These are phyloP conservation scores for Anas bernieri DNA, from an alignment of 2,797 vertebrate genomes.

Conservation along the genomic window DNA sequence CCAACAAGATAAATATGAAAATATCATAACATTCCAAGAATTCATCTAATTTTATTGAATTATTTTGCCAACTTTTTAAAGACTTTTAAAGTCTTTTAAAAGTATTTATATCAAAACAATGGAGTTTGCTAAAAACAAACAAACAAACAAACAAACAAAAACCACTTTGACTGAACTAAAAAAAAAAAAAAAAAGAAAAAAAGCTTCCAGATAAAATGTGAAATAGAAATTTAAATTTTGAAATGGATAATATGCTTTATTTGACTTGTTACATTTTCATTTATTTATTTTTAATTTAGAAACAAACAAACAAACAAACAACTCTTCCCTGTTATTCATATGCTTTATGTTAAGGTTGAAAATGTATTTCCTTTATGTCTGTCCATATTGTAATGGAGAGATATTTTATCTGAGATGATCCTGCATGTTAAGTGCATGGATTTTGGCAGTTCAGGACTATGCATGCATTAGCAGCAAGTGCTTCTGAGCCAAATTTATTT, in stretches of 20 bases:
- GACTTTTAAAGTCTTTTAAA: too few species aligned
- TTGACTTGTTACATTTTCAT: not conserved
- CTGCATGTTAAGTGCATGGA: not conserved
- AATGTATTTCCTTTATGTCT: not conserved
- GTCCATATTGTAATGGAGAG: not conserved
- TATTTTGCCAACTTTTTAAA: not conserved
- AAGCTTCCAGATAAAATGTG: not conserved
- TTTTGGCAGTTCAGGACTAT: not conserved
- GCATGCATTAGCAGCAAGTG: not conserved
- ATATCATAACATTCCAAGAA: not conserved
- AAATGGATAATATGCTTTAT: not conserved
- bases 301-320: not conserved
- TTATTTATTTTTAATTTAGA: not conserved
- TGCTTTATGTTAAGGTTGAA: not conserved
- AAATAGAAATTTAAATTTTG: not conserved
- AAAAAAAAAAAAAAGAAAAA: not conserved
- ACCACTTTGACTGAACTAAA: not conserved
- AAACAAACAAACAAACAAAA: too few species aligned
- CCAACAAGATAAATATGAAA: not conserved
- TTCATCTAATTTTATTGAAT: rapidly evolving
- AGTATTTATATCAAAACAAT: not conserved
- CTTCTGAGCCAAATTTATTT: not conserved
- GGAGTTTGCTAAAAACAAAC: not conserved
- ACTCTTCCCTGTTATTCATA: not conserved
- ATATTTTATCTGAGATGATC: not conserved